Percentiles rank a stretch among this genome's conserved stretches.
Evolutionary conservation across 92 coral and sea anemone species (phyloP).

Genomic region (Porites cylindrica): DNA sequence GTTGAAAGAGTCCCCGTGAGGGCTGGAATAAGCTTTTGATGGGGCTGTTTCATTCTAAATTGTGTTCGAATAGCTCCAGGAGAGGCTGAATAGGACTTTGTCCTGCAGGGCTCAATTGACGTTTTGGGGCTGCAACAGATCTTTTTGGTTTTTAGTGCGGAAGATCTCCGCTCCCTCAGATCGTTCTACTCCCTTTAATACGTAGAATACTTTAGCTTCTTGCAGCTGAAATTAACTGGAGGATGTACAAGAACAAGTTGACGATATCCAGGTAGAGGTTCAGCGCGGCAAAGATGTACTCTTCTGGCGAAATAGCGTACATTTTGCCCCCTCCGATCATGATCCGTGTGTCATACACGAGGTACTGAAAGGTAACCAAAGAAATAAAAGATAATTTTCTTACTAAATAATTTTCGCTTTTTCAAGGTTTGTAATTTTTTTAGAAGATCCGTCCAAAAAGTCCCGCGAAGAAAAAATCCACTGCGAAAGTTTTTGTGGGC

Average conservation of each 20-base stretch:
- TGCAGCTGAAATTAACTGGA: constrained; percentile 93
- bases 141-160: too few species aligned
- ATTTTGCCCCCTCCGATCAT: constrained; percentile 99
- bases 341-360: constrained; percentile 37
- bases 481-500: too few species aligned
- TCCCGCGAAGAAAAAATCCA: too few species aligned
- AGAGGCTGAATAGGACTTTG: too few species aligned
- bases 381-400: background rate
- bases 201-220: background rate
- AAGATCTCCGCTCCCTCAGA: background rate
- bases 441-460: background rate
- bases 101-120: too few species aligned
- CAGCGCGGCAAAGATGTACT: constrained; percentile 98
- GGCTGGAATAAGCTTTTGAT: too few species aligned
- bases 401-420: too few species aligned
- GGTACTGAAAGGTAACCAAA: constrained; percentile 75
- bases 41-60: too few species aligned
- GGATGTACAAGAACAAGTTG: constrained; percentile 96
- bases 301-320: constrained; percentile 95
- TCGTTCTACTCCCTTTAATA: background rate
- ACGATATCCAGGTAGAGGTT: constrained; percentile 96
- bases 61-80: too few species aligned
- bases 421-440: background rate
- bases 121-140: too few species aligned
- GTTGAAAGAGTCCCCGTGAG: too few species aligned